Percentiles rank a stretch among this genome's conserved stretches.
phyloP scores from a whole-genome alignment of 2,888 invertebrate genomes.

The Spilarctia lutea region DNA sequence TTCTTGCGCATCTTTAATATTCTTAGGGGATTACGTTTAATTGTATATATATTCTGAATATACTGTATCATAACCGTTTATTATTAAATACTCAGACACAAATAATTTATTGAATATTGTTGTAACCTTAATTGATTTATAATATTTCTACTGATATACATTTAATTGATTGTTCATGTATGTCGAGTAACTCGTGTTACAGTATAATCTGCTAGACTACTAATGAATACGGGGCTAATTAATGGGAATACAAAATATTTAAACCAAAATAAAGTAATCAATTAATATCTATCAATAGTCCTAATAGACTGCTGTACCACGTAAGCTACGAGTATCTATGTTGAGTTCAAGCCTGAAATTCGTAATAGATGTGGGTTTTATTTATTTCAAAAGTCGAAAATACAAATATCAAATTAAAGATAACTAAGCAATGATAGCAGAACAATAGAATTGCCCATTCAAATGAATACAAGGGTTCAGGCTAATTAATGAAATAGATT shows the following conservation, averaged over 20 bases:
- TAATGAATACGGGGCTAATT: neutral
- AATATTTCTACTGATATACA: neutral
- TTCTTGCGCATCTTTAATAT: conserved; percentile 34
- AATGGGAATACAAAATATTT: conserved; percentile 5
- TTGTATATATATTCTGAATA: neutral
- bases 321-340: neutral
- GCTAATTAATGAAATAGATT: neutral
- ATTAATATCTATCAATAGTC: conserved; percentile 33
- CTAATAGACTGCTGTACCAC: neutral
- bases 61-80: neutral
- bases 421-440: neutral
- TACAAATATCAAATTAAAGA: neutral
- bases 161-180: neutral
- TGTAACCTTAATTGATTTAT: neutral
- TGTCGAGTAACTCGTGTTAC: neutral
- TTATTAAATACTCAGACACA: neutral
- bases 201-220: neutral
- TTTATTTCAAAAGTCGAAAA: neutral
- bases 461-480: neutral
- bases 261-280: conserved; percentile 45
- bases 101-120: neutral
- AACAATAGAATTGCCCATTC: neutral
- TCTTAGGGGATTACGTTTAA: conserved; percentile 9
- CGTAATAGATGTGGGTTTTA: neutral
- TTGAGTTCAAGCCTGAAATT: neutral